These are phyloP conservation scores for Crambe crambe DNA, from an alignment of 37 sponge, comb jelly and placozoan genomes.

Conservation along the genomic window DNA sequence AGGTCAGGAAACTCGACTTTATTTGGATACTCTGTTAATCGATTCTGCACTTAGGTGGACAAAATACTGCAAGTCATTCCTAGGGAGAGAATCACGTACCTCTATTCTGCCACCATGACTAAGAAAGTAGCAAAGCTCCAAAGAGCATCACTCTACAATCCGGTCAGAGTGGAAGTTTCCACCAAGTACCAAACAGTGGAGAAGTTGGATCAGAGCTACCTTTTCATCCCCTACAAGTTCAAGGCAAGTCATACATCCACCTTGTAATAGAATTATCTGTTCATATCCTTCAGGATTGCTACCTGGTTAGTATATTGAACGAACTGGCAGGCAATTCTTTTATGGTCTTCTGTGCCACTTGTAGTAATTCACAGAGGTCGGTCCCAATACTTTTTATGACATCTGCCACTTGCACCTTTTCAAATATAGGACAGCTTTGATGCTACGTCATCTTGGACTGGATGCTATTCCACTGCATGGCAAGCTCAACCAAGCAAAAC, in stretches of 20 bases:
- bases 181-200: constrained; percentile 98
- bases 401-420: not conserved
- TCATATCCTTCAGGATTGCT: constrained; percentile 75
- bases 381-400: not conserved
- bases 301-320: constrained; percentile 95
- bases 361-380: constrained; percentile 88
- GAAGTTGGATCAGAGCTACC: constrained; percentile 91
- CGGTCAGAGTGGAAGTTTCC: constrained; percentile 95
- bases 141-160: constrained; percentile 91
- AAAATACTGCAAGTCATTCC: constrained; percentile 95
- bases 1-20: constrained; percentile 43
- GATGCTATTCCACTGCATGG: constrained; percentile 97
- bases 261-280: not conserved
- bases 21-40: too few species aligned
- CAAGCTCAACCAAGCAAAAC: constrained; percentile 87
- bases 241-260: constrained; percentile 50
- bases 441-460: constrained; percentile 91
- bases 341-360: constrained; percentile 99
- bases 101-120: constrained; percentile 99
- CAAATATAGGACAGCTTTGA: constrained; percentile 82
- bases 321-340: constrained; percentile 97
- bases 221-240: constrained; percentile 95
- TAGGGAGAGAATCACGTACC: constrained; percentile 85
- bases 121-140: constrained; percentile 98
- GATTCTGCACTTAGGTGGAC: constrained; percentile 60